Evolutionary conservation across 2,888 invertebrate species (phyloP), one percentile per base, ranked within the genome.

Genomic region (Torymus tubicola): DNA sequence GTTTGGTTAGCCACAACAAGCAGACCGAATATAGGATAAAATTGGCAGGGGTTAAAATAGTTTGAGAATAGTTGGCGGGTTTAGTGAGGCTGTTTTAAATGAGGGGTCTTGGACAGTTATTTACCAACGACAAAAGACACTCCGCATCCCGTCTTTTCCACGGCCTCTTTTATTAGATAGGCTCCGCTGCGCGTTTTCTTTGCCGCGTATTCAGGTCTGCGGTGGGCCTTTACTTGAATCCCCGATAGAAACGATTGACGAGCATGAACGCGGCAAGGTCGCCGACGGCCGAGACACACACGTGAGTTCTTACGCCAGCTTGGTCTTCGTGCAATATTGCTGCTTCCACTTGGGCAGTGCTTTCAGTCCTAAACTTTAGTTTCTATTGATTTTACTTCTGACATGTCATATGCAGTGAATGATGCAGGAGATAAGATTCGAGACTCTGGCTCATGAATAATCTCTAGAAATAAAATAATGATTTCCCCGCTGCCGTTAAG

Each of bases 1-100:
- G 53, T 60, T 68, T 63, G 76, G 69, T 70, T 77, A 77, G 76
- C 69, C 76, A 69, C 76, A 77, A 77, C 63, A 70, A 77, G 76
- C 55, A n/a, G 42, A 13, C 42, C 52, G 16, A 58, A 75, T 69
- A 42, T 42, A 8, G 42, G 42, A 42, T 42, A 42, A 69, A 69
- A 16, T 4, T 18, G 2, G 60, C 2, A 11, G 31, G 21, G 61
- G 11, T 57, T 14, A 18, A 31, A 64, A 55, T 64, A 64, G 64
- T 24, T 42, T 60, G 42, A 75, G 52, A 21, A 58, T 14, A 13
- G n/a, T 21, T 58, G n/a, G 53, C 42, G 42, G 65, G 57, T 55
- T 64, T 64, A 16, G 16, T 42, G 64, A 24, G 53, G 50, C 73
- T 57, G 18, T 10, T 31, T 73, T 64, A 64, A 63, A 64, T 55